phyloP scores from a whole-genome alignment of 2,113 vertebrate species.

The Oreochromis tanganicae region DNA sequence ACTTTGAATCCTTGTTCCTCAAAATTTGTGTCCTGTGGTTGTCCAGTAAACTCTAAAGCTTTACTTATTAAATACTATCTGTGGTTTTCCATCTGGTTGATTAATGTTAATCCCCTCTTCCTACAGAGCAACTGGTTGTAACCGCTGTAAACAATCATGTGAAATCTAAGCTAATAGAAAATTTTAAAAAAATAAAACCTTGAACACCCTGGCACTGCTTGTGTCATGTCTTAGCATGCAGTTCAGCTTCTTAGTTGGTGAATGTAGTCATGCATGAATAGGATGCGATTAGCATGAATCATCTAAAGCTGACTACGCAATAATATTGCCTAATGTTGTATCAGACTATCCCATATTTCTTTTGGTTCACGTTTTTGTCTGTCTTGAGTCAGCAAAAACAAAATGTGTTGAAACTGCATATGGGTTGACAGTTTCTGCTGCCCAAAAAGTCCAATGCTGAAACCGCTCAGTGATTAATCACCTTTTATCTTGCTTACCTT shows the following conservation, averaged over 20 bases:
- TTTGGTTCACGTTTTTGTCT: not conserved
- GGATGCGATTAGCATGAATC: not conserved
- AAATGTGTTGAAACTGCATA: not conserved
- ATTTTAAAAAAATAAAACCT: not conserved
- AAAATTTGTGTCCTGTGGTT: not conserved
- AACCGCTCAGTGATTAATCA: not conserved
- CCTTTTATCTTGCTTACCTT: not conserved
- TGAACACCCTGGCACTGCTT: not conserved
- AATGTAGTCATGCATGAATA: not conserved
- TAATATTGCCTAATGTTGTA: not conserved
- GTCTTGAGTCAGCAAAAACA: not conserved
- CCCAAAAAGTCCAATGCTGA: not conserved
- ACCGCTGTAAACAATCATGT: not conserved
- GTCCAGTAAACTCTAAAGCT: not conserved
- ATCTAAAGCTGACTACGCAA: not conserved
- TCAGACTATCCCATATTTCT: not conserved
- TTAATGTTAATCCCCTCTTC: not conserved
- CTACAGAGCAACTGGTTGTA: not conserved
- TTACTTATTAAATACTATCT: not conserved
- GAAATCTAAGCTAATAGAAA: not conserved
- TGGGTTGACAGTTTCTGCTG: not conserved
- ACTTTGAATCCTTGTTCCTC: not conserved
- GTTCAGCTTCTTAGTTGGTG: too few relatives aligned
- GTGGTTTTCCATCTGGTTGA: not conserved
- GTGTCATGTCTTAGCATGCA: not conserved